These are phyloP conservation scores for Ganaspis sp. DNA, from an alignment of 1,140 invertebrate species.

Conservation along the genomic window DNA sequence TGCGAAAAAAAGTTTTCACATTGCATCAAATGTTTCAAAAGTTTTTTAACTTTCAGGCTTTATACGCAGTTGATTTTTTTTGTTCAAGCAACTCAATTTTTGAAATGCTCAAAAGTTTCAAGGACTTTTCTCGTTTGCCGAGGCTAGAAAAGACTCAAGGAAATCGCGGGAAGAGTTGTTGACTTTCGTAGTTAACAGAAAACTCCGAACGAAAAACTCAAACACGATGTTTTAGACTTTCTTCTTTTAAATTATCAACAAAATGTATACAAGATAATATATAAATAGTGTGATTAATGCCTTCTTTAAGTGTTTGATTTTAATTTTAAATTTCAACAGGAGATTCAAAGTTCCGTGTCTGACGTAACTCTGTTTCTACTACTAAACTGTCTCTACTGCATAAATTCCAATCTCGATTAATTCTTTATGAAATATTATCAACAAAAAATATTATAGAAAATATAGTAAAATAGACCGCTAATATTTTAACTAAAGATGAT, in stretches of 20 bases:
- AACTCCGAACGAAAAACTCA: conserved; percentile 5
- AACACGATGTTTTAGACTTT: not conserved
- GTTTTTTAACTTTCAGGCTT: not conserved
- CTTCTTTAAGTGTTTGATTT: no score
- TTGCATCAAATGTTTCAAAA: conserved; percentile 1
- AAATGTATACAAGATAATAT: not conserved
- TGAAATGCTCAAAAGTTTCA: conserved; percentile 9
- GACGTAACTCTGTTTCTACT: not conserved
- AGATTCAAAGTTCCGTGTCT: not conserved
- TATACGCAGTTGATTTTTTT: conserved; percentile 1
- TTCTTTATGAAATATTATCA: not conserved
- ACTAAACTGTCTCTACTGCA: not conserved
- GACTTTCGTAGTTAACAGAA: conserved; percentile 1
- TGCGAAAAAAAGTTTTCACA: not conserved
- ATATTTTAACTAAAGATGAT: no score
- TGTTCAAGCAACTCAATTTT: not conserved
- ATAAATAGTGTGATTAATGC: no score
- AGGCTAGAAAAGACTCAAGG: not conserved
- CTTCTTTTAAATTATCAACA: not conserved
- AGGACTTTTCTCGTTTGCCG: conserved; percentile 4
- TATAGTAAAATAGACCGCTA: no score
- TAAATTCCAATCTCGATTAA: not conserved
- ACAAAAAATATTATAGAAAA: not conserved
- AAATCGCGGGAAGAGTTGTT: conserved; percentile 6
- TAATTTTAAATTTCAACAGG: not conserved